Evolutionary conservation across 1,140 invertebrate species (phyloP).

Genomic region (Tribolium madens): DNA sequence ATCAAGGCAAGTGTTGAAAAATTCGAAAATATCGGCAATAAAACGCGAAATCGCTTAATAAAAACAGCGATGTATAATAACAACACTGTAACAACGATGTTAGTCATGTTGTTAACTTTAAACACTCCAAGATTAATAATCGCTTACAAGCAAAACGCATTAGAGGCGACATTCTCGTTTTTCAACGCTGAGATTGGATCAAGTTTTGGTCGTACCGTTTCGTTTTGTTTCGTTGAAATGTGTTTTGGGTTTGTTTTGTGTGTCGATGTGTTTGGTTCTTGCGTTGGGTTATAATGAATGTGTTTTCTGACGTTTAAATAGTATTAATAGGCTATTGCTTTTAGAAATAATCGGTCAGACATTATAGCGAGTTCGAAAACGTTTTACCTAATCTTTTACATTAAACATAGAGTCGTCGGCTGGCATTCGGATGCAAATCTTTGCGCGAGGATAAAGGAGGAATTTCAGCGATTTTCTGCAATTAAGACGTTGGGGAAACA

Average conservation of each 20-base stretch:
- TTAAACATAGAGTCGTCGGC: conserved; percentile 54
- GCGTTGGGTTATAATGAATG: conserved; percentile 52
- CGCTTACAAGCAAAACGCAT: conserved; percentile 60
- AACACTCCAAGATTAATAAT: conserved; percentile 60
- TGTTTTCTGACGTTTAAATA: conserved; percentile 58
- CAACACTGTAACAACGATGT: conserved; percentile 58
- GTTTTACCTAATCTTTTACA: conserved; percentile 59
- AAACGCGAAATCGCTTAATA: conserved; percentile 54
- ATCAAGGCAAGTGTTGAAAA: conserved; percentile 31
- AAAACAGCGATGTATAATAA: conserved; percentile 54
- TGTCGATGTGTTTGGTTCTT: conserved; percentile 6
- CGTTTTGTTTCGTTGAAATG: not conserved
- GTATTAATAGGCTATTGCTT: conserved; percentile 63
- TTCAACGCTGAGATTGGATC: not conserved
- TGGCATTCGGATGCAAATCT: conserved; percentile 50
- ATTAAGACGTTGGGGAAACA: conserved; percentile 3
- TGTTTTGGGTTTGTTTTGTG: not conserved
- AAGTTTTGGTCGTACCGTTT: not conserved
- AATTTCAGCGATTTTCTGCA: conserved; percentile 14
- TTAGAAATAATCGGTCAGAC: conserved; percentile 58
- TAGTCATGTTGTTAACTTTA: conserved; percentile 60
- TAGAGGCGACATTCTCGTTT: conserved; percentile 54
- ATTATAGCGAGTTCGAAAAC: conserved; percentile 55
- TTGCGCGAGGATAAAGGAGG: conserved; percentile 7
- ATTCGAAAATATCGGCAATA: not conserved